Evolutionary conservation across 2,113 vertebrate genomes (phyloP).

Genomic region (Coracopsis vasa): DNA sequence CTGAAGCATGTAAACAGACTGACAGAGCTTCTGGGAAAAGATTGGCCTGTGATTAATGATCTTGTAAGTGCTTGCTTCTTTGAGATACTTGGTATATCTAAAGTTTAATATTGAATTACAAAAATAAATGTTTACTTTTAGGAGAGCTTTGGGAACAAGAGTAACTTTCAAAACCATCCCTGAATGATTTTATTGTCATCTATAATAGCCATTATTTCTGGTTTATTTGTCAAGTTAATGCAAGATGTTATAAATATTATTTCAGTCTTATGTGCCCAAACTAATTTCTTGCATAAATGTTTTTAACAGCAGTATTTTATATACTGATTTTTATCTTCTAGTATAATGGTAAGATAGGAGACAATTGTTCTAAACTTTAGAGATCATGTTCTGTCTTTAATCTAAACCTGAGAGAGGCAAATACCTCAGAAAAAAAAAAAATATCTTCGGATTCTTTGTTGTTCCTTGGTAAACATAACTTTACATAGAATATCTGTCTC

Average conservation of each 20-base stretch:
- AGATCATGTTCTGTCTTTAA: not conserved
- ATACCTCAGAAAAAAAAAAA: not conserved
- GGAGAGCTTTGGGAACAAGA: not conserved
- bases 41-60: constrained; percentile 7
- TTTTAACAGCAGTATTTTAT: not conserved
- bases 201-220: not conserved
- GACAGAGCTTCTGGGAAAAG: not conserved
- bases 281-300: not conserved
- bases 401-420: not conserved
- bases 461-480: not conserved
- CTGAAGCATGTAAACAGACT: not conserved
- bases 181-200: not conserved
- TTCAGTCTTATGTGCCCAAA: not conserved
- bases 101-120: not conserved
- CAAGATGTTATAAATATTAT: not conserved
- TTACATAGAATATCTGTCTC: not conserved
- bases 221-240: not conserved
- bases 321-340: not conserved
- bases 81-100: not conserved
- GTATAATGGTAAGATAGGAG: not conserved
- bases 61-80: not conserved
- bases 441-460: not conserved
- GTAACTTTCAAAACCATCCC: not conserved
- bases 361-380: not conserved
- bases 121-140: not conserved